Percentiles rank a stretch among this genome's conserved stretches.
Conservation (phyloP, 2,888 invertebrate genomes). For the Cantharis rustica region DNA sequence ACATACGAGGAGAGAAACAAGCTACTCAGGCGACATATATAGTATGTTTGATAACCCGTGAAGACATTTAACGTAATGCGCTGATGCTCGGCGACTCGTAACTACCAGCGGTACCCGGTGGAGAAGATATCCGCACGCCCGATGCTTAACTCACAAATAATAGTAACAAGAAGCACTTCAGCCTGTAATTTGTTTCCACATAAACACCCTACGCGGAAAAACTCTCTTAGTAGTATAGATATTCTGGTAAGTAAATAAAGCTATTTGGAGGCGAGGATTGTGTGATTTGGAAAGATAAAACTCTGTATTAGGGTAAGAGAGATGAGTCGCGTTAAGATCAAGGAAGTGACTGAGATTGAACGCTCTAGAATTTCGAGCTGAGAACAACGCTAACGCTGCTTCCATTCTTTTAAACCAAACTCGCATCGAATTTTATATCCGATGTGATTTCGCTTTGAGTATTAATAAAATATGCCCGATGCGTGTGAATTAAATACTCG, state of each 20-base stretch:
- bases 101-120: constrained; percentile 8
- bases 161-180: constrained; percentile 34
- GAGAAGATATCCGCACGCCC: constrained; percentile 23
- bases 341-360: constrained; percentile 44
- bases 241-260: constrained; percentile 52
- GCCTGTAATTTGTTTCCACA: constrained; percentile 43
- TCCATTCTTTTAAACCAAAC: constrained; percentile 12
- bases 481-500: too few species aligned
- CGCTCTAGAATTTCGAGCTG: constrained; percentile 45
- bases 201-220: constrained; percentile 42
- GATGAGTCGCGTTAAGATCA: constrained; percentile 29
- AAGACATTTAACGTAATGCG: constrained; percentile 40
- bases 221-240: constrained; percentile 46
- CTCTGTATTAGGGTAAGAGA: constrained; percentile 24
- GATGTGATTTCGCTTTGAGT: too few species aligned
- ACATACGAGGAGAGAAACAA: constrained; percentile 37
- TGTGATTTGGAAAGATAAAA: constrained; percentile 49
- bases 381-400: constrained; percentile 24
- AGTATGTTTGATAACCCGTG: constrained; percentile 42
- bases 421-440: not conserved
- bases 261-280: constrained; percentile 47
- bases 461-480: too few species aligned
- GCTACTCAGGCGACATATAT: constrained; percentile 36
- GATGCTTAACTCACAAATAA: constrained; percentile 29
- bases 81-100: constrained; percentile 19